Conservation (phyloP, 1,140 invertebrate genomes). For the Tetranychus cinnabarinus region DNA sequence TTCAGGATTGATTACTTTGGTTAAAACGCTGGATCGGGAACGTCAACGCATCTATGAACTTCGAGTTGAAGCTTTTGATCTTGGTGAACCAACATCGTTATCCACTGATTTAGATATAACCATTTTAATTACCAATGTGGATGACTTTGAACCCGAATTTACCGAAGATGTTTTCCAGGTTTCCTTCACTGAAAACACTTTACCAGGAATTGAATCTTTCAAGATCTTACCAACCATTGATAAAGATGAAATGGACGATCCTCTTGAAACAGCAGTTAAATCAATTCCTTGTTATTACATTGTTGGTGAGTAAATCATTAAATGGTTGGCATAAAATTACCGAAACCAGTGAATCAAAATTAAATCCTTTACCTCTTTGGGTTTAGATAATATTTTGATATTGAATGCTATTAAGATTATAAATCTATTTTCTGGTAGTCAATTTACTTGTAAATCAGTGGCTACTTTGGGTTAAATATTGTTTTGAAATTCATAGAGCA, state of each 20-base stretch:
- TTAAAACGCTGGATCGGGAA: conserved; percentile 6
- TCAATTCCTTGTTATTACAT: conserved; percentile 51
- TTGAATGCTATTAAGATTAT: no score
- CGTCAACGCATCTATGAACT: conserved; percentile 18
- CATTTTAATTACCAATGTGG: conserved; percentile 67
- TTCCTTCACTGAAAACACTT: conserved; percentile 36
- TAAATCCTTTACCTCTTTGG: no score
- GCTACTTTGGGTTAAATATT: no score
- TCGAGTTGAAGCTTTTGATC: conserved; percentile 64
- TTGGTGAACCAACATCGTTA: conserved; percentile 43
- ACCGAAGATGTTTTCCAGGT: conserved; percentile 28
- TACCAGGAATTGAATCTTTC: conserved; percentile 36
- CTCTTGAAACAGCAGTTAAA: conserved; percentile 34
- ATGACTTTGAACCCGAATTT: conserved; percentile 70
- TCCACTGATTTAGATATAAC: conserved; percentile 64
- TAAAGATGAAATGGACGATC: conserved; percentile 40
- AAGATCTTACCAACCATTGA: conserved; percentile 58
- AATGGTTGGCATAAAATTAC: no score
- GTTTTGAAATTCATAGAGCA: no score
- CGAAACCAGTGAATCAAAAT: no score
- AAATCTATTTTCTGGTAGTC: not conserved
- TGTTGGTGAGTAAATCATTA: conserved; percentile 19
- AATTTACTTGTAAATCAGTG: not conserved
- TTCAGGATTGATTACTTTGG: not conserved
- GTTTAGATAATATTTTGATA: no score